Percentiles rank a stretch among this genome's conserved stretches.
phyloP scores from a whole-genome alignment of 1,140 invertebrate genomes.

The Glomeris maerens region DNA sequence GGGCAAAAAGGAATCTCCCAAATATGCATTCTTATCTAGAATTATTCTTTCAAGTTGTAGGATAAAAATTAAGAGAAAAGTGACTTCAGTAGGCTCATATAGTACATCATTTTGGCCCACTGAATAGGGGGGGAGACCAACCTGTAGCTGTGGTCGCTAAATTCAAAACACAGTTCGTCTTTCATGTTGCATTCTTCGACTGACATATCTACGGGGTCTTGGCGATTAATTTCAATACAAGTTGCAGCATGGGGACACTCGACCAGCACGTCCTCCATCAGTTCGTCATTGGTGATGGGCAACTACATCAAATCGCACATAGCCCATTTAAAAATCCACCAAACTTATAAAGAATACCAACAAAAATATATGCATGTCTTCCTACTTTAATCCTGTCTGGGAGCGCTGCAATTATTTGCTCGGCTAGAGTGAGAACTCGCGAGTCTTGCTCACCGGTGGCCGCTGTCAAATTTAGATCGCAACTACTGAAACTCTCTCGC shows the following conservation, averaged over 20 bases:
- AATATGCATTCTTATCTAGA: no score
- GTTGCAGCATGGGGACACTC: constrained; percentile 1
- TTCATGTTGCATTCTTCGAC: constrained; percentile 25
- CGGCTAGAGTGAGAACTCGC: constrained; percentile 80
- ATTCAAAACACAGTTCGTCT: constrained; percentile 59
- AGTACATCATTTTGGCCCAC: no score
- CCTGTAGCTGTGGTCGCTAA: constrained; percentile 62
- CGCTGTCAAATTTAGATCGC: constrained; percentile 20
- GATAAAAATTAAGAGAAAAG: no score
- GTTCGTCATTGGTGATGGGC: neutral
- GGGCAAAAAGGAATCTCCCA: no score
- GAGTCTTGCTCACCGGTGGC: constrained; percentile 58
- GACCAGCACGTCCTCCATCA: neutral
- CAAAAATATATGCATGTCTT: constrained; percentile 5
- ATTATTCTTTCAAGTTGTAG: no score
- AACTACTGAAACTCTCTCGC: constrained; percentile 21
- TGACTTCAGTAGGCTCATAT: no score
- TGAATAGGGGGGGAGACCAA: constrained; percentile 21
- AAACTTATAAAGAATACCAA: neutral
- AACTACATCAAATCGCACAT: no score
- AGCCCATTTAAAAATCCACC: no score
- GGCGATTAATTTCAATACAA: constrained; percentile 1
- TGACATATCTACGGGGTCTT: constrained; percentile 18
- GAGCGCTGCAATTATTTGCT: constrained; percentile 95
- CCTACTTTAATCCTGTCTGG: constrained; percentile 84